These are phyloP conservation scores for Enteromius treurensis DNA, from an alignment of 2,797 vertebrate genomes.

Conservation along the genomic window DNA sequence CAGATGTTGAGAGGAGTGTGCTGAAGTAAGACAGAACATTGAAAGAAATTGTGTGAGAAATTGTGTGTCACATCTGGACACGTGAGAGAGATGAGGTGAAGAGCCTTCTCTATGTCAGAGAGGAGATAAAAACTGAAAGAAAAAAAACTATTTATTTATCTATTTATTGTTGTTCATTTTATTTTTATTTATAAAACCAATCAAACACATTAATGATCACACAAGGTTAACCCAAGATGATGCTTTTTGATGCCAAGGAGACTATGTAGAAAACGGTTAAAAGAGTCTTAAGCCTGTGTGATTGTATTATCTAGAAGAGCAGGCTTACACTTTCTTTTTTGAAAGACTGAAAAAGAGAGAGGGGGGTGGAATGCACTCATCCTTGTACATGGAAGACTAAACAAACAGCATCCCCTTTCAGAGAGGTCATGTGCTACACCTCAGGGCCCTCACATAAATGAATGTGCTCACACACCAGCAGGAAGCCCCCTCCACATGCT, in stretches of 20 bases:
- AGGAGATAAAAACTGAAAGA: background rate
- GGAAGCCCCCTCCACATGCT: slow-evolving; percentile 18
- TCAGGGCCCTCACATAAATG: slow-evolving; percentile 30
- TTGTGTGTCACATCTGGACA: background rate
- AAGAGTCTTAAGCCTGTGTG: background rate
- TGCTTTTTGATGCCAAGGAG: background rate
- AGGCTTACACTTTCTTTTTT: background rate
- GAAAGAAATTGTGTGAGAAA: slow-evolving; percentile 27
- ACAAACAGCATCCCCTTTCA: slow-evolving; percentile 43
- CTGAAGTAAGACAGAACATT: slow-evolving; percentile 2
- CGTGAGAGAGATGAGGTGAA: background rate
- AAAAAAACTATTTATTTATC: no score
- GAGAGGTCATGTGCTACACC: slow-evolving; percentile 34
- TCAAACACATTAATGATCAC: background rate
- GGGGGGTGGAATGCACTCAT: slow-evolving; percentile 4
- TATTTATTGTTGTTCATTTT: background rate
- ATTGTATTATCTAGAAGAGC: slow-evolving; percentile 25
- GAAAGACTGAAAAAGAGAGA: slow-evolving; percentile 1
- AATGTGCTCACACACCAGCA: slow-evolving; percentile 33
- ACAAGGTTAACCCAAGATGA: no score
- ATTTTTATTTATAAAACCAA: background rate
- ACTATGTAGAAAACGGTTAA: background rate
- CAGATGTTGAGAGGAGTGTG: slow-evolving; percentile 57
- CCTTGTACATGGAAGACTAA: slow-evolving; percentile 23
- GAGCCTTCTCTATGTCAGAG: background rate